Evolutionary conservation across 1,140 invertebrate species (phyloP).

Genomic region (Drosophila navojoa): DNA sequence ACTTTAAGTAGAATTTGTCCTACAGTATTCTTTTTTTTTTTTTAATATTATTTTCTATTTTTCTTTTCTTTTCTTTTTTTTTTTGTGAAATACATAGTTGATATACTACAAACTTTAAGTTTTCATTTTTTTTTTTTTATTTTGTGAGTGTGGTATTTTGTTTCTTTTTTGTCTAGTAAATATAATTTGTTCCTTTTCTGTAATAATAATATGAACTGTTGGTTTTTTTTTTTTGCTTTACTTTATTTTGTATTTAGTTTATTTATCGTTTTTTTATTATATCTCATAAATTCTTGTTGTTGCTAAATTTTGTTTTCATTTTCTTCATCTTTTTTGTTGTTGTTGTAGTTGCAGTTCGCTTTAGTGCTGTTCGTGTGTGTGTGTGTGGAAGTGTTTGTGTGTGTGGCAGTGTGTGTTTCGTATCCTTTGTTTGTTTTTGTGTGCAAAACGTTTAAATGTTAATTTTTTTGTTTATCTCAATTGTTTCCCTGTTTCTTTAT

Average conservation of each 20-base stretch:
- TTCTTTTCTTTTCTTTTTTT: constrained; percentile 19
- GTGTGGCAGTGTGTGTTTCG: constrained; percentile 35
- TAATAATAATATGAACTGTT: constrained; percentile 31
- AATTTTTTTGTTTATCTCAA: constrained; percentile 75
- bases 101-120: constrained; percentile 77
- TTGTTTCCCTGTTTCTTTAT: constrained; percentile 83
- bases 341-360: constrained; percentile 43
- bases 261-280: constrained; percentile 52
- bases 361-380: constrained; percentile 12
- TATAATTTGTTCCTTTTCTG: constrained; percentile 64
- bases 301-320: constrained; percentile 82
- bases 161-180: constrained; percentile 67
- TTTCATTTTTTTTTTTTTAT: constrained; percentile 38
- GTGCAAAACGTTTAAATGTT: constrained; percentile 80
- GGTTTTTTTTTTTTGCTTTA: constrained; percentile 32
- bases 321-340: constrained; percentile 32
- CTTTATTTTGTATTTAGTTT: constrained; percentile 55
- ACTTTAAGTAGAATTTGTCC: constrained; percentile 73
- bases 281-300: constrained; percentile 82
- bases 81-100: constrained; percentile 76
- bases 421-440: constrained; percentile 23
- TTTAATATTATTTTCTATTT: constrained; percentile 66
- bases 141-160: constrained; percentile 32
- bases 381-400: constrained; percentile 18
- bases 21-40: constrained; percentile 56